phyloP scores from a whole-genome alignment of 2,888 invertebrate species.

The Drosophila pseudotalamancana region DNA sequence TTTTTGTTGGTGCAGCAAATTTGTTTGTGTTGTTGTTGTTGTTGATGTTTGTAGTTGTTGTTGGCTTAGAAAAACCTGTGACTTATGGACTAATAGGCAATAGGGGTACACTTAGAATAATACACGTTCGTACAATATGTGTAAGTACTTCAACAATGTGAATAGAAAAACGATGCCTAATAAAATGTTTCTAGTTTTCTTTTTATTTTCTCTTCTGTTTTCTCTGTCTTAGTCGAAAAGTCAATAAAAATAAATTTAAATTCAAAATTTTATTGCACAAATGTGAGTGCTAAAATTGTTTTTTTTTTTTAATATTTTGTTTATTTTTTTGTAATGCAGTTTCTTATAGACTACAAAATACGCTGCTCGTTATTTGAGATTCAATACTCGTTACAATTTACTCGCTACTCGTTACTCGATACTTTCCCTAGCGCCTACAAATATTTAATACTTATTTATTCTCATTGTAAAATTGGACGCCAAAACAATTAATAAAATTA shows the following conservation, averaged over 20 bases:
- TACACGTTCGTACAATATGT: slow-evolving; percentile 29
- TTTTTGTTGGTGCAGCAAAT: slow-evolving; percentile 36
- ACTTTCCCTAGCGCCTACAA: slow-evolving; percentile 19
- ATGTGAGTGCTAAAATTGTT: slow-evolving; percentile 46
- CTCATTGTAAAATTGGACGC: slow-evolving; percentile 74
- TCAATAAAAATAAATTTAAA: slow-evolving; percentile 71
- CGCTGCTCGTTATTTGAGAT: slow-evolving; percentile 22
- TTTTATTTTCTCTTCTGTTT: slow-evolving; percentile 2
- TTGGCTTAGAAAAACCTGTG: slow-evolving; percentile 55
- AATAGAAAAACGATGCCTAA: slow-evolving; percentile 67
- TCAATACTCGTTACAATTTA: slow-evolving; percentile 11
- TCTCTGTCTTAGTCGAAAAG: slow-evolving; percentile 50
- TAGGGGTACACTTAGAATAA: slow-evolving; percentile 66
- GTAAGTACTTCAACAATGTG: slow-evolving; percentile 66
- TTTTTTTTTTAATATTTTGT: slow-evolving; percentile 4
- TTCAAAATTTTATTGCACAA: slow-evolving; percentile 58
- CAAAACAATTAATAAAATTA: slow-evolving; percentile 68
- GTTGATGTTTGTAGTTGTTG: slow-evolving; percentile 18
- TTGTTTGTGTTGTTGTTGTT: slow-evolving; percentile 19
- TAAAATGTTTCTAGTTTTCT: slow-evolving; percentile 54
- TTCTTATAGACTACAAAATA: slow-evolving; percentile 60
- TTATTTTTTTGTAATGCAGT: slow-evolving; percentile 20
- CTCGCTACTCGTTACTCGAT: slow-evolving; percentile 25
- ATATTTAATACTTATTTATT: slow-evolving; percentile 48
- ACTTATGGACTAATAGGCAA: slow-evolving; percentile 70